These are phyloP conservation scores for Buathra laborator DNA, from an alignment of 2,888 invertebrate species.

Conservation along the genomic window DNA sequence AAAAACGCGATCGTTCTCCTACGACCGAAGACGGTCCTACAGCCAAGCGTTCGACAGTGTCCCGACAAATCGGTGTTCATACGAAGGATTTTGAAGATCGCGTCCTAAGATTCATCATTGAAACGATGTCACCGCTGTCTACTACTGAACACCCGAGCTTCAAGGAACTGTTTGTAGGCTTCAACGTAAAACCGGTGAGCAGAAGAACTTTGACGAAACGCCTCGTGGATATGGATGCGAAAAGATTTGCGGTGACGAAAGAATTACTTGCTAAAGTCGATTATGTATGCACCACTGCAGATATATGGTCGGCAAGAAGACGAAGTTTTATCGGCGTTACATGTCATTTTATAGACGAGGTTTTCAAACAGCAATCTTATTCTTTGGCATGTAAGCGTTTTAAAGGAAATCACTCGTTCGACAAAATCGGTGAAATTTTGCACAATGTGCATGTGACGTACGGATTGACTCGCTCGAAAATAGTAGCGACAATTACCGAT, in stretches of 20 bases:
- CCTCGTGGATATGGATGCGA: neutral
- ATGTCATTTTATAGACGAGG: neutral
- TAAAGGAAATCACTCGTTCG: neutral
- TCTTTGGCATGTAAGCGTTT: conserved; percentile 11
- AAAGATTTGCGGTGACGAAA: conserved; percentile 14
- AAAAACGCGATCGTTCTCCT: neutral
- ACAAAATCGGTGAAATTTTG: neutral
- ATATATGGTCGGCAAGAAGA: conserved; percentile 18
- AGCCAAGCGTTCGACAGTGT: neutral
- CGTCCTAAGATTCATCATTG: neutral
- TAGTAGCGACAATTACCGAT: no score
- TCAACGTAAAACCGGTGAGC: neutral
- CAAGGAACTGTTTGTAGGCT: neutral
- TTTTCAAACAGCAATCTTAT: neutral
- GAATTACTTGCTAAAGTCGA: neutral
- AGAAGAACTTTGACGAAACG: conserved; percentile 1
- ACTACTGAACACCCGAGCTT: neutral
- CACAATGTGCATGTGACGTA: no score
- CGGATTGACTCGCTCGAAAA: no score
- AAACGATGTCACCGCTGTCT: conserved; percentile 9
- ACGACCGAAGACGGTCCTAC: neutral
- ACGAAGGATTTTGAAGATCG: neutral
- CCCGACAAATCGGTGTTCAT: neutral
- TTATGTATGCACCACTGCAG: conserved; percentile 1
- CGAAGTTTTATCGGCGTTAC: conserved; percentile 11